phyloP scores from a whole-genome alignment of 2,113 vertebrate species.

The Syngnathus typhle region DNA sequence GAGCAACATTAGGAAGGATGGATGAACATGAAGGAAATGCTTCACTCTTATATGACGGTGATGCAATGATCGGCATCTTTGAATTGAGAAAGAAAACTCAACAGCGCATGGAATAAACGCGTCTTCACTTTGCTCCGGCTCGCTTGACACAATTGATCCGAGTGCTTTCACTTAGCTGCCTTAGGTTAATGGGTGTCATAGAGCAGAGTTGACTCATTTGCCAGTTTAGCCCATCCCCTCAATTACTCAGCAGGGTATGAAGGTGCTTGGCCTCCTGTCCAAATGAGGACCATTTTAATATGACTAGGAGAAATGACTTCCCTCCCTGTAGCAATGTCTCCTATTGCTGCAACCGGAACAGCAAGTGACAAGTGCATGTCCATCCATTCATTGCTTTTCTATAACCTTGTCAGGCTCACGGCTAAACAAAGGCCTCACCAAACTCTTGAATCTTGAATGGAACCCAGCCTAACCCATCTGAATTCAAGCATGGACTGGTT shows the following conservation, averaged over 20 bases:
- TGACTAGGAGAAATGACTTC: conserved; percentile 30
- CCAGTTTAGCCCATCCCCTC: conserved; percentile 33
- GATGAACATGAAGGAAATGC: neutral
- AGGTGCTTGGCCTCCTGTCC: conserved; percentile 37
- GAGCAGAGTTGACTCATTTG: conserved; percentile 43
- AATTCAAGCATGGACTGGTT: too few species aligned
- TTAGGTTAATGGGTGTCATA: conserved; percentile 58
- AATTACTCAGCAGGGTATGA: conserved; percentile 38
- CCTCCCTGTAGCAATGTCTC: conserved; percentile 21
- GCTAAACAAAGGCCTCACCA: too few species aligned
- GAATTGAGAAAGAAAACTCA: conserved; percentile 7
- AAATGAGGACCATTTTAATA: conserved; percentile 19
- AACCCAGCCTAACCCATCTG: too few species aligned
- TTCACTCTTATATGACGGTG: neutral
- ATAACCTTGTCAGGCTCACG: too few species aligned
- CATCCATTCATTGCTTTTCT: too few species aligned
- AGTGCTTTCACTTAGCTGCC: conserved; percentile 45
- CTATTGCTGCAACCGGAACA: neutral
- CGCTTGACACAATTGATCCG: conserved; percentile 30
- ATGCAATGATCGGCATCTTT: conserved; percentile 24
- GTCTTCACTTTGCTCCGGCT: conserved; percentile 27
- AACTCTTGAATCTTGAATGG: too few species aligned
- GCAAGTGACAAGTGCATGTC: too few species aligned
- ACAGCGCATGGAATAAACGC: conserved; percentile 30
- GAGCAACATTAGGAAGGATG: neutral